Percentiles rank a stretch among this genome's conserved stretches.
These are phyloP conservation scores for Bubo scandiacus DNA, from an alignment of 2,113 vertebrate species.

Conservation along the genomic window DNA sequence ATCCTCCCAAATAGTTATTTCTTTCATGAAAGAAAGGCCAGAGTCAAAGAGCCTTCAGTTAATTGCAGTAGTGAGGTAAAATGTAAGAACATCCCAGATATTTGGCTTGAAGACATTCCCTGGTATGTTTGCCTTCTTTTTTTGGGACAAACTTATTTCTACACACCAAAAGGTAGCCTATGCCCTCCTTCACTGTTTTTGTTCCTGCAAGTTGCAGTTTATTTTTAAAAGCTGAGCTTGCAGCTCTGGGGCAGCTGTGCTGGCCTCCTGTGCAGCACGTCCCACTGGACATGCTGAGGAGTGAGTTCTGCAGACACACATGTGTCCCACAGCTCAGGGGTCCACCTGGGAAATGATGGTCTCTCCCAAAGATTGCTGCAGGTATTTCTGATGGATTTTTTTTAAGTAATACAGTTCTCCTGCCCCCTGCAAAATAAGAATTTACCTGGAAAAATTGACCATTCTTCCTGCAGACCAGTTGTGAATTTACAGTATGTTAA, in stretches of 20 bases:
- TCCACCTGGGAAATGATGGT: not conserved
- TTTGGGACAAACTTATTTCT: not conserved
- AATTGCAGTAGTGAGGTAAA: not conserved
- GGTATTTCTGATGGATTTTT: not conserved
- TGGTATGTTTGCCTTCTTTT: not conserved
- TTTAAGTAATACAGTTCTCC: not conserved
- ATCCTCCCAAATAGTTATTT: not conserved
- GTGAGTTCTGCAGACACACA: accelerated
- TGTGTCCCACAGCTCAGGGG: not conserved
- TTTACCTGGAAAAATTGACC: not conserved
- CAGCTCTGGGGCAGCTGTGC: not conserved
- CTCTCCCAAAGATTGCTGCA: not conserved
- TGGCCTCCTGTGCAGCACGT: not conserved
- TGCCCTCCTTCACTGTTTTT: not conserved
- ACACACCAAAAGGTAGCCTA: not conserved
- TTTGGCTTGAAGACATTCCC: not conserved
- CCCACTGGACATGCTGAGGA: not conserved
- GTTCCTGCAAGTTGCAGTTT: not conserved
- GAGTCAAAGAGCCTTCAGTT: not conserved
- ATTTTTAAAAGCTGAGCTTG: not conserved
- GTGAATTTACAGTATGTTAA: not conserved
- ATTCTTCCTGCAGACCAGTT: not conserved
- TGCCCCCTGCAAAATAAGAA: not conserved
- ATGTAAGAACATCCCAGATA: not conserved
- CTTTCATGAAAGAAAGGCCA: not conserved